Percentiles rank a stretch among this genome's conserved stretches.
These are phyloP conservation scores for Tetramorium simillimum DNA, from an alignment of 1,140 invertebrate genomes.

Conservation along the genomic window DNA sequence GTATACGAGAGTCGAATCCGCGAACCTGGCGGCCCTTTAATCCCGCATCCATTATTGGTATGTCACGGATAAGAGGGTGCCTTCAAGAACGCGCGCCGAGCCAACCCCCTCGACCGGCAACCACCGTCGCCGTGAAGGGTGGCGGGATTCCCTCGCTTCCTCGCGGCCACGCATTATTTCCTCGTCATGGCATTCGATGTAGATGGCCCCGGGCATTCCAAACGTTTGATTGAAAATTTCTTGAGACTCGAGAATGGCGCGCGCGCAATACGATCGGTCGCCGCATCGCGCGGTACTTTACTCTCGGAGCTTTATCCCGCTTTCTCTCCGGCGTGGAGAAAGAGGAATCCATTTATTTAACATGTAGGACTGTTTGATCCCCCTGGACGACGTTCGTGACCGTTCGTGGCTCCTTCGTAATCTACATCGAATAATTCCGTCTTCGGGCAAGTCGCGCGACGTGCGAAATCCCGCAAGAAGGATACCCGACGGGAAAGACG, in stretches of 20 bases:
- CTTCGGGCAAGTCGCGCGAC: conserved; percentile 36
- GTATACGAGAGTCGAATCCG: conserved; percentile 69
- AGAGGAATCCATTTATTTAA: conserved; percentile 70
- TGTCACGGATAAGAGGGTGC: conserved; percentile 72
- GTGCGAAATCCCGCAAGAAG: conserved; percentile 49
- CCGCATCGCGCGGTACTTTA: conserved; percentile 17
- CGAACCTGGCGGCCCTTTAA: conserved; percentile 72
- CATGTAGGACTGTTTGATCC: conserved; percentile 54
- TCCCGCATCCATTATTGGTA: conserved; percentile 76
- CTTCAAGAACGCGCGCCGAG: conserved; percentile 60
- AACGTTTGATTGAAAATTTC: conserved; percentile 86
- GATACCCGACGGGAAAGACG: conserved; percentile 18
- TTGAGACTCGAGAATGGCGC: conserved; percentile 80
- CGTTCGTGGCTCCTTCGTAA: neutral
- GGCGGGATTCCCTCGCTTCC: conserved; percentile 21
- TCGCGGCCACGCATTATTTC: conserved; percentile 81
- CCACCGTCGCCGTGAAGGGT: conserved; percentile 13
- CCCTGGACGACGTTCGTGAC: conserved; percentile 1
- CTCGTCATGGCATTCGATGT: conserved; percentile 81
- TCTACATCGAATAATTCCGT: conserved; percentile 48
- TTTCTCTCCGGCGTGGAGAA: conserved; percentile 19
- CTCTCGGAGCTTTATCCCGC: conserved; percentile 27
- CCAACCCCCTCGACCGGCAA: conserved; percentile 33
- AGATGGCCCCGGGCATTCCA: conserved; percentile 81
- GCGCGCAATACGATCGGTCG: conserved; percentile 59